Percentiles rank a stretch among this genome's conserved stretches.
Conservation (phyloP, 1,140 invertebrate genomes). For the Lethrus apterus region DNA sequence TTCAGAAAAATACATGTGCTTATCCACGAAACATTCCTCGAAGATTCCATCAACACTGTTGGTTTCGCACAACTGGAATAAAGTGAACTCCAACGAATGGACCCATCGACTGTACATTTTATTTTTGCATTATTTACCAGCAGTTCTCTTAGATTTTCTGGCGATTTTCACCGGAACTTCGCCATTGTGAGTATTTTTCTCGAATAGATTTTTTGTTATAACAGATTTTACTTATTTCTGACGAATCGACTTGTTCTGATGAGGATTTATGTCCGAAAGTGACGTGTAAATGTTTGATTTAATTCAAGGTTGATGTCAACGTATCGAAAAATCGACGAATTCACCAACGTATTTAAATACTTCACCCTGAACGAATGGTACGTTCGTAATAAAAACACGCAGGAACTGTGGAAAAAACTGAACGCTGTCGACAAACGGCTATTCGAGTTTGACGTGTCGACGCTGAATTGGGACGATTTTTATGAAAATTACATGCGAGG, state of each 20-base stretch:
- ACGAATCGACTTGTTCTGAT: conserved; percentile 45
- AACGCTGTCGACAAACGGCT: conserved; percentile 49
- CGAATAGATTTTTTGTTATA: conserved; percentile 45
- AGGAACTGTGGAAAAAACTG: conserved; percentile 53
- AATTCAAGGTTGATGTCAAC: conserved; percentile 61
- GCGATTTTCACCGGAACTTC: conserved; percentile 47
- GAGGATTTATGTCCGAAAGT: conserved; percentile 40
- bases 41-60: conserved; percentile 12
- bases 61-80: conserved; percentile 12
- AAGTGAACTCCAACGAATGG: neutral
- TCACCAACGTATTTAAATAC: conserved; percentile 59
- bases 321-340: conserved; percentile 68
- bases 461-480: conserved; percentile 53
- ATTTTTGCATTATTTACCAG: conserved; percentile 9
- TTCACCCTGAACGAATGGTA: conserved; percentile 64
- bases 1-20: conserved; percentile 17
- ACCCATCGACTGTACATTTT: conserved; percentile 4
- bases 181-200: conserved; percentile 50
- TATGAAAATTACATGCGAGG: conserved; percentile 51
- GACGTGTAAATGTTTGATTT: neutral
- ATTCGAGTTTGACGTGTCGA: conserved; percentile 52
- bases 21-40: conserved; percentile 8
- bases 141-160: conserved; percentile 33
- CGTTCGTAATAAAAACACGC: conserved; percentile 60
- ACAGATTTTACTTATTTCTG: too few species aligned